phyloP scores from a whole-genome alignment of 1,140 invertebrate genomes.

The Bombus impatiens region DNA sequence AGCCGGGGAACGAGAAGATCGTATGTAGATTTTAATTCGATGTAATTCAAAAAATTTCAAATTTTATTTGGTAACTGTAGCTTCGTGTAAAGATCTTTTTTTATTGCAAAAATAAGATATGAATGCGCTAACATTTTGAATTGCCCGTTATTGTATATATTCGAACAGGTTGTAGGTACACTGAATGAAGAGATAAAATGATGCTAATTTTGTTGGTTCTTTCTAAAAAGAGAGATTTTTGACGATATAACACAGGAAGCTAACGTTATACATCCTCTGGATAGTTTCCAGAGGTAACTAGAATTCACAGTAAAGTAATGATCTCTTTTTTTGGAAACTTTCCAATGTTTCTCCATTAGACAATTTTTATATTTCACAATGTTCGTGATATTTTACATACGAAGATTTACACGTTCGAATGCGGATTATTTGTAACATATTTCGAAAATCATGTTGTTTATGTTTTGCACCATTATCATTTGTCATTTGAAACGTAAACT shows the following conservation, averaged over 20 bases:
- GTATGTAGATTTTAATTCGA: neutral
- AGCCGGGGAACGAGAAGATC: neutral
- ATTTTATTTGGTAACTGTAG: neutral
- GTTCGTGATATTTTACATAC: conserved; percentile 16
- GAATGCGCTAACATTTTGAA: neutral
- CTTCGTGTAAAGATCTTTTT: neutral
- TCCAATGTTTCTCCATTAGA: conserved; percentile 51
- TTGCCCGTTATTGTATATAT: neutral
- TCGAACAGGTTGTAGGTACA: neutral
- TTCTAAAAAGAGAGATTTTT: conserved; percentile 11
- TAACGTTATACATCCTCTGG: conserved; percentile 43
- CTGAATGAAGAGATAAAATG: neutral
- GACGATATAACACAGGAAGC: conserved; percentile 16
- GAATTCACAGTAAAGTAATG: conserved; percentile 51
- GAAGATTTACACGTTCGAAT: neutral
- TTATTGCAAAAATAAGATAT: neutral
- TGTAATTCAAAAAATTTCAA: neutral
- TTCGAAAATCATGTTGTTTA: neutral
- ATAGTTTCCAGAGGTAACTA: conserved; percentile 47
- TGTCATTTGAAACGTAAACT: neutral
- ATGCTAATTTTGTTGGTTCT: conserved; percentile 25
- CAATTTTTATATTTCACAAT: conserved; percentile 24
- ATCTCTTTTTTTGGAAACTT: conserved; percentile 50
- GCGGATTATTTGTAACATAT: neutral
- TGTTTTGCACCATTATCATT: neutral